Percentiles rank a stretch among this genome's conserved stretches.
Evolutionary conservation across 30 jellyfish, hydroid and myxozoan genomes (phyloP).

Genomic region (Aurelia aurita complex sp. Pacific): DNA sequence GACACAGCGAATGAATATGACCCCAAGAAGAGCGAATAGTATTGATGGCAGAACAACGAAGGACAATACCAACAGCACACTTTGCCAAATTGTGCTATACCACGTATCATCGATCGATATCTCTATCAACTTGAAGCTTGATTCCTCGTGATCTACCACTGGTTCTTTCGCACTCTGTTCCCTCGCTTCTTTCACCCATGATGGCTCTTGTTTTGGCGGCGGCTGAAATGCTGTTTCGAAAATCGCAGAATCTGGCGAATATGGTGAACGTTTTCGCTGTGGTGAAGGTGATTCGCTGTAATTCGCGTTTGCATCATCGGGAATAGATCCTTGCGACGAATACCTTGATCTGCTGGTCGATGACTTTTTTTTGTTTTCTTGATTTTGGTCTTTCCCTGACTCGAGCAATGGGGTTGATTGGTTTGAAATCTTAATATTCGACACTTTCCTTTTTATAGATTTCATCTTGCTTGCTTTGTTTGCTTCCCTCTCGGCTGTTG

Average conservation of each 20-base stretch:
- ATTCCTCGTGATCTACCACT: conserved; percentile 32
- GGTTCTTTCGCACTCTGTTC: conserved; percentile 64
- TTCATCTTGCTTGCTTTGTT: neutral
- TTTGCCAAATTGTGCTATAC: conserved; percentile 50
- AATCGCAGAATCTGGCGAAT: conserved; percentile 17
- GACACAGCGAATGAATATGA: conserved; percentile 26
- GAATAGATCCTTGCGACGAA: conserved; percentile 4
- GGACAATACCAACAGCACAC: neutral
- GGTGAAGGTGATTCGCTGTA: neutral
- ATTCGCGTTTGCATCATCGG: conserved; percentile 7
- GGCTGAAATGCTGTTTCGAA: conserved; percentile 17
- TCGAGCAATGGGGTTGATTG: conserved; percentile 41
- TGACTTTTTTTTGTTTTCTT: neutral
- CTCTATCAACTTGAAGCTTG: conserved; percentile 13
- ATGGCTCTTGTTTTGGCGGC: conserved; percentile 28
- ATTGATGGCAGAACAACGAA: conserved; percentile 49
- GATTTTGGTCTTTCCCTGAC: neutral
- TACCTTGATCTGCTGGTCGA: neutral
- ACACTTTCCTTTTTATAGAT: conserved; percentile 15
- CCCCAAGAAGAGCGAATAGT: conserved; percentile 40
- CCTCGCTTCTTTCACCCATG: conserved; percentile 67
- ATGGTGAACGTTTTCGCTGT: neutral
- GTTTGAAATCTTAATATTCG: neutral
- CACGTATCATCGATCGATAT: conserved; percentile 23
- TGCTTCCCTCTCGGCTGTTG: neutral